Evolutionary conservation across 2,797 vertebrate species (phyloP), one percentile per base, ranked within the genome.

Genomic region (Rhynchotus rufescens): DNA sequence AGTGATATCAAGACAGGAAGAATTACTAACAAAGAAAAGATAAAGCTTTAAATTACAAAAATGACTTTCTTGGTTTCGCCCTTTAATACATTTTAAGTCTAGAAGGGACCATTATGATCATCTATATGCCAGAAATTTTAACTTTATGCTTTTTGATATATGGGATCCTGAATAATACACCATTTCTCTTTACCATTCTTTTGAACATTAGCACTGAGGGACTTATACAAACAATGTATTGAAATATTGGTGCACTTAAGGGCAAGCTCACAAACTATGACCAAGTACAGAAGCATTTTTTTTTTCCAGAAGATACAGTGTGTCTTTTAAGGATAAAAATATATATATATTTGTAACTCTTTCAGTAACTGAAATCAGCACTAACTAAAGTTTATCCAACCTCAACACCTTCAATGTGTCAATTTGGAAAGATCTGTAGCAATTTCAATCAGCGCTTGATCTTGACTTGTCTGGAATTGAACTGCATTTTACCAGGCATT

Each of bases 31-130:
- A 92, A 77, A 78, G 86, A 64, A 91, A 77, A 78, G 86, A 64
- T 88, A 77, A 93, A 86, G 84, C 69, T 72, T 78, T 94, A 94
- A 93, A 92, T 95, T 88, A 88, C 42, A 85, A 92, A 86, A 89
- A 90, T 65, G 10, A 80, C 81, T 90, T 60, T 72, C 6, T 25
- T 59, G 51, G 69, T 77, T 91, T 80, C 69, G 75, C 81, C 45
- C 85, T 79, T 74, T 73, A 93, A 91, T 73, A 85, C 54, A 36
- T 85, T 95, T 92, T 78, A 78, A 90, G 79, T 83, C 84, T 88
- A 83, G 81, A 81, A 91, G 88, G 90, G 81, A 69, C 79, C 84
- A 85, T 94, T 92, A 92, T 60, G 60, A 85, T 71, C 62, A 76
- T 69, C 78, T 87, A 34, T 25, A 93, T 60, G 79, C 79, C 90